Percentiles rank a stretch among this genome's conserved stretches.
Evolutionary conservation across 2,888 invertebrate genomes (phyloP).

Genomic region (Crocallis elinguaria): DNA sequence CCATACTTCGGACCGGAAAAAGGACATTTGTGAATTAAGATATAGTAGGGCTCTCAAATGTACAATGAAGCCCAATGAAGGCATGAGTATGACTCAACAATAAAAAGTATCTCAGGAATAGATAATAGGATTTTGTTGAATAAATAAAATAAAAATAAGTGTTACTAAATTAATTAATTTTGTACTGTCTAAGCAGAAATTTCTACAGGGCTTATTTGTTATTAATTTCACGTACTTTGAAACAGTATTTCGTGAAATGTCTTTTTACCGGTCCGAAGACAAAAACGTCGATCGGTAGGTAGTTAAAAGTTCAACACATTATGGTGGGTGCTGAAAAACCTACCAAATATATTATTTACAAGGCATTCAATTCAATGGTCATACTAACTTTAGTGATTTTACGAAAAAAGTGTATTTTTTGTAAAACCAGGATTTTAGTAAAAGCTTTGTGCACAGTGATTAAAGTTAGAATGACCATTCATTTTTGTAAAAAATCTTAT

Average conservation of each 20-base stretch:
- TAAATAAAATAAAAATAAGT: no score
- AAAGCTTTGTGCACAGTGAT: constrained; percentile 54
- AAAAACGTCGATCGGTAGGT: constrained; percentile 70
- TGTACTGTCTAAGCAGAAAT: no score
- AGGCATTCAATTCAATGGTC: constrained; percentile 73
- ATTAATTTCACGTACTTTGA: neutral
- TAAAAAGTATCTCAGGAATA: no score
- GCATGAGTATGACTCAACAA: neutral
- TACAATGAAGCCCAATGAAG: no score
- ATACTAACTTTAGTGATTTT: constrained; percentile 57
- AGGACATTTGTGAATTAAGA: constrained; percentile 10
- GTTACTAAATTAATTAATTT: no score
- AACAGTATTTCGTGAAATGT: constrained; percentile 21
- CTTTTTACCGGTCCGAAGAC: constrained; percentile 41
- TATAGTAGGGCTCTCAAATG: no score
- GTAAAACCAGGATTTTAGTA: constrained; percentile 49
- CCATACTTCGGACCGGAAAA: constrained; percentile 46
- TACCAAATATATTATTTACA: constrained; percentile 82
- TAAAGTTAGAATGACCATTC: constrained; percentile 59
- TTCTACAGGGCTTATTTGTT: neutral
- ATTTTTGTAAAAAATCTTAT: constrained; percentile 59
- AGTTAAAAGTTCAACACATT: constrained; percentile 64
- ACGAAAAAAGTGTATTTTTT: constrained; percentile 41
- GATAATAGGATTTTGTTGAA: no score
- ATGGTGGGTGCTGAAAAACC: constrained; percentile 67